Conservation (phyloP, 2,888 invertebrate genomes). For the Rhopalosiphum nymphaeae region DNA sequence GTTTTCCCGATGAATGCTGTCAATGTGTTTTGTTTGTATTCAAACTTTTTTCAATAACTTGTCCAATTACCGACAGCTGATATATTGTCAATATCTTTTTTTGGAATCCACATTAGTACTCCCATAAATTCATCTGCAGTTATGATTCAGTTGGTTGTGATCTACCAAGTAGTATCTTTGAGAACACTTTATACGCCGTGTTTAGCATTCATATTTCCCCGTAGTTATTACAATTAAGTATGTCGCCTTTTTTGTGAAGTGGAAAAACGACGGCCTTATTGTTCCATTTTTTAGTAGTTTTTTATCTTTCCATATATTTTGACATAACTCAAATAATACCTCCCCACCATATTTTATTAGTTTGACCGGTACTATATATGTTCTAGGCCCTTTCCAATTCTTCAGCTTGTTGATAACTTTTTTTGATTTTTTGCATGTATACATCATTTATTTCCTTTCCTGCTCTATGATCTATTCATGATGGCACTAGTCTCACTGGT, state of each 20-base stretch:
- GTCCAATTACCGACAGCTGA: neutral
- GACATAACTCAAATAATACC: neutral
- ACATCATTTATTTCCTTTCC: too few relatives aligned
- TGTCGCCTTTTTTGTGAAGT: conserved; percentile 13
- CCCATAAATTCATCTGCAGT: neutral
- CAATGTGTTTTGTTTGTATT: neutral
- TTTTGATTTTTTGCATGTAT: too few relatives aligned
- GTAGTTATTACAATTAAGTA: conserved; percentile 21
- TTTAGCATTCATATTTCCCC: too few relatives aligned
- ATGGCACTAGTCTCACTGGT: too few relatives aligned
- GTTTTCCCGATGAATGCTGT: conserved; percentile 18
- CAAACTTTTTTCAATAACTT: conserved; percentile 20
- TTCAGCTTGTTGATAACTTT: neutral
- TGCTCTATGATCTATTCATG: too few relatives aligned
- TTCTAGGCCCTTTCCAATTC: neutral
- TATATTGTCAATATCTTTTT: too few relatives aligned
- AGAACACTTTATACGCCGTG: too few relatives aligned
- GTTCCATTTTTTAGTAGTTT: neutral
- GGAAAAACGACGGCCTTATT: neutral
- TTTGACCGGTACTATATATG: neutral
- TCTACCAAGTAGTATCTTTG: too few relatives aligned
- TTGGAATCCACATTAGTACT: neutral
- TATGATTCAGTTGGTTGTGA: too few relatives aligned
- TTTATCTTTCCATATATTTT: too few relatives aligned
- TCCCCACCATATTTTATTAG: conserved; percentile 7